Evolutionary conservation across 92 coral and sea anemone genomes (phyloP), one percentile per base, ranked within the genome.

Genomic region (Palythoa caribaeorum): DNA sequence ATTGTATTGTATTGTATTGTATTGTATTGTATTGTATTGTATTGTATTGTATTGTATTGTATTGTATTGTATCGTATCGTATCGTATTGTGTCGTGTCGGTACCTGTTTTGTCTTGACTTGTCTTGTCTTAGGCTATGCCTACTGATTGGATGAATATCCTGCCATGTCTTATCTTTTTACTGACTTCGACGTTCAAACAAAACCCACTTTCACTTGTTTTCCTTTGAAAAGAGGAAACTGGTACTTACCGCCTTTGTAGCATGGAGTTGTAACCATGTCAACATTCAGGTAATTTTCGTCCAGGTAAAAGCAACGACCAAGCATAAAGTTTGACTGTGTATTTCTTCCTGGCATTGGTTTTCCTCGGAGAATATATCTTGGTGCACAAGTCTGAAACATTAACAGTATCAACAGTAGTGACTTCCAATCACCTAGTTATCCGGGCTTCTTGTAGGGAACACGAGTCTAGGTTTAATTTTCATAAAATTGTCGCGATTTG

Each of bases 331-430:
- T 16, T 70, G 3, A 55, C 44, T 93, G 91, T 11, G 9, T 36
- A 1, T 16, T 2, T 2, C 9, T 47, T 9, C 8, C 57, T 12
- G 35, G 16, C 40, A 1, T 15, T 1, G 78, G 83, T 1, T 0
- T 37, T 39, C 95, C 95, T n/a, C 84, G 63, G 0, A 93, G 50
- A 6, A 88, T 39, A 71, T 90, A 94, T 77, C 95, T 80, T 15
- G 97, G 97, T 17, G 97, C 97, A 63, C 97, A 94, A 47, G 85
- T 93, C 97, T 94, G 71, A 2, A 17, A 39, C 38, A 10, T 38
- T 13, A 83, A 83, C n/a, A 17, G 7, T 7, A 63, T 19, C 35
- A 63, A 16, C 20, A 63, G 70, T 63, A 63, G 70, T 63, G 70
- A 16, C 13, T 54, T n/a, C 62, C 62, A 10, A 10, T 2, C 62